Percentiles rank a stretch among this genome's conserved stretches.
phyloP scores from a whole-genome alignment of 2,888 invertebrate genomes.

The Rotaria sp. region DNA sequence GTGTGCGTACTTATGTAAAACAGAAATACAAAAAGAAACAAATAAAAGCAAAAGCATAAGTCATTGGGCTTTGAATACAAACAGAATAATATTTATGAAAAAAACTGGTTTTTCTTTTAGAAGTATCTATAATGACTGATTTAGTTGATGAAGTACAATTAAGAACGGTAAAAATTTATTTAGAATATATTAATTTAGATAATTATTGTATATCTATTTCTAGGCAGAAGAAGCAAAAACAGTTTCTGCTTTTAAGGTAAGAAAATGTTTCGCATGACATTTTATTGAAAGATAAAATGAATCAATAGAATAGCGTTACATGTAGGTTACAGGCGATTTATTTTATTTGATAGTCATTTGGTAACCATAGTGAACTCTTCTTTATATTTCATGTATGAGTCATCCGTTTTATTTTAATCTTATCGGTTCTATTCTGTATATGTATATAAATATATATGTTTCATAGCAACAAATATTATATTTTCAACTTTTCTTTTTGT shows the following conservation, averaged over 20 bases:
- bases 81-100: not conserved
- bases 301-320: too few relatives aligned
- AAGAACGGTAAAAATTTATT: not conserved
- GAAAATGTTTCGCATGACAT: not conserved
- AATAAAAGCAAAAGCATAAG: not conserved
- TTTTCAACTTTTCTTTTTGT: too few relatives aligned
- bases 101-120: not conserved
- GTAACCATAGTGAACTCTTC: too few relatives aligned
- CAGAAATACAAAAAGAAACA: not conserved
- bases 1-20: not conserved
- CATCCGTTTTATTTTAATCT: too few relatives aligned
- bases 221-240: conserved; percentile 13
- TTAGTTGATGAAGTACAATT: conserved; percentile 18
- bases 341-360: too few relatives aligned
- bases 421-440: too few relatives aligned
- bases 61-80: not conserved
- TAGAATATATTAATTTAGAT: not conserved
- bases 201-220: not conserved
- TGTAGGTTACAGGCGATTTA: too few relatives aligned
- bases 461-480: too few relatives aligned
- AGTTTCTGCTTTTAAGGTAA: not conserved
- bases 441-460: too few relatives aligned
- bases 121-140: not conserved
- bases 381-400: too few relatives aligned
- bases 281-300: not conserved